Evolutionary conservation across 1,140 invertebrate species (phyloP).

Genomic region (Yoshiicerus persimilis): DNA sequence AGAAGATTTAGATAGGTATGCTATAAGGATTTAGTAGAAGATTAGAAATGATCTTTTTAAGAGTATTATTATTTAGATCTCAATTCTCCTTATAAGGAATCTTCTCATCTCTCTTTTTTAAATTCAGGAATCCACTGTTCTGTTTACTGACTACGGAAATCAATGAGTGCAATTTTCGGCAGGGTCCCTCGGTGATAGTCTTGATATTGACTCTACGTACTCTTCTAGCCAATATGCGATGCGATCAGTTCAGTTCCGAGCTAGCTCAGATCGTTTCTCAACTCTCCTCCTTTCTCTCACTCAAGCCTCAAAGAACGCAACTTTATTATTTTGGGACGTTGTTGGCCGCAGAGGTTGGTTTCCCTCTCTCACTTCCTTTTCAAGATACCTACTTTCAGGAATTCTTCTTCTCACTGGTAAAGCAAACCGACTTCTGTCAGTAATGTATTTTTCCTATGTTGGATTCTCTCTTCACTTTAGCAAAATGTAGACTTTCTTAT

Average conservation of each 20-base stretch:
- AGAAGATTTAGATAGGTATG: neutral
- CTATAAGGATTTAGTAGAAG: neutral
- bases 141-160: conserved; percentile 17
- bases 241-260: neutral
- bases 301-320: neutral
- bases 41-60: neutral
- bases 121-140: neutral
- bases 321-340: conserved; percentile 30
- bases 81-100: neutral
- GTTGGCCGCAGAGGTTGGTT: neutral
- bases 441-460: neutral
- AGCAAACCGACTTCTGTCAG: neutral
- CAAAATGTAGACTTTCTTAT: too few relatives aligned
- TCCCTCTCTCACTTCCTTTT: neutral
- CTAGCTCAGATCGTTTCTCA: neutral
- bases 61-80: neutral
- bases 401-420: neutral
- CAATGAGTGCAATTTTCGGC: conserved; percentile 30
- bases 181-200: conserved; percentile 17
- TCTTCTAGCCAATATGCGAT: neutral
- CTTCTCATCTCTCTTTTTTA: neutral
- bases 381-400: neutral
- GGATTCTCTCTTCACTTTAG: neutral
- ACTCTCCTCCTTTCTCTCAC: conserved; percentile 7
- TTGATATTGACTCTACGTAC: neutral